These are phyloP conservation scores for Antheraea pernyi DNA, from an alignment of 1,140 invertebrate species.

Conservation along the genomic window DNA sequence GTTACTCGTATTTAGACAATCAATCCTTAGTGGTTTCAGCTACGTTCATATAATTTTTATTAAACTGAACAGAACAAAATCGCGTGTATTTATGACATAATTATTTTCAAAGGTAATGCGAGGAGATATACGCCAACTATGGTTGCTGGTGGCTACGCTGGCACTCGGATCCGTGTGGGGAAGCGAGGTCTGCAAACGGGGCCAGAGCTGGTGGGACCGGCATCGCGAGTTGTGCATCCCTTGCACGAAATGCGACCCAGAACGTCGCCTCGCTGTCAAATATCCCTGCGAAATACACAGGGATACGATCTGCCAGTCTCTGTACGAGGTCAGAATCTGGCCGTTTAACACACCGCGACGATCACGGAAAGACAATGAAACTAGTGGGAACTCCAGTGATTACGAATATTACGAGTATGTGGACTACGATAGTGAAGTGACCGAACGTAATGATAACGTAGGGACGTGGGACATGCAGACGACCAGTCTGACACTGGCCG, in stretches of 20 bases:
- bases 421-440: conserved; percentile 67
- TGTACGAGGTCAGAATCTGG: conserved; percentile 80
- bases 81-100: background rate
- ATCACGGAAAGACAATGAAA: conserved; percentile 43
- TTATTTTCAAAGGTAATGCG: conserved; percentile 61
- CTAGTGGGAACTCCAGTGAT: conserved; percentile 54
- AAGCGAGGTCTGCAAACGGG: conserved; percentile 71
- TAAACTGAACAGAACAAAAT: too few species aligned
- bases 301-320: conserved; percentile 82
- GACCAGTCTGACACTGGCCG: conserved; percentile 77
- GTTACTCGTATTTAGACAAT: too few species aligned
- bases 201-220: conserved; percentile 80
- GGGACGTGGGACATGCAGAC: conserved; percentile 80
- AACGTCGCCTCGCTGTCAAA: conserved; percentile 77
- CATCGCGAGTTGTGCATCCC: conserved; percentile 79
- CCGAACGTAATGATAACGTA: conserved; percentile 42
- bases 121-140: conserved; percentile 56
- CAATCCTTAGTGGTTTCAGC: background rate
- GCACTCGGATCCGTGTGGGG: conserved; percentile 56
- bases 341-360: conserved; percentile 69
- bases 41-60: too few species aligned
- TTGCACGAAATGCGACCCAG: conserved; percentile 82
- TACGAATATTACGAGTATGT: conserved; percentile 62
- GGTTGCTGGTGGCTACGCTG: conserved; percentile 60
- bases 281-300: conserved; percentile 82